Evolutionary conservation across 1,140 invertebrate genomes (phyloP), one percentile per base, ranked within the genome.

Genomic region (Drosophila tani): DNA sequence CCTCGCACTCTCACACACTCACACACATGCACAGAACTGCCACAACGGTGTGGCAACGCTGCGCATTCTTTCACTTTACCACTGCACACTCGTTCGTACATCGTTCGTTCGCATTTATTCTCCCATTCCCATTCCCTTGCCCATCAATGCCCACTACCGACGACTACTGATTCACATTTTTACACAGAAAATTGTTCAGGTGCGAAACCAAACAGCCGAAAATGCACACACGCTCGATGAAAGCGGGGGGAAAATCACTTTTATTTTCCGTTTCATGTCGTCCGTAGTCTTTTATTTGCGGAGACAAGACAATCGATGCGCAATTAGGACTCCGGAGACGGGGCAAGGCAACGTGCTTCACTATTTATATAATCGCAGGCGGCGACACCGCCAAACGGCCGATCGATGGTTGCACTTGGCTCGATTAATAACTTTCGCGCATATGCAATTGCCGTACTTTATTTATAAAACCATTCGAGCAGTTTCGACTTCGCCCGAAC

Each of bases 401-500:
- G 53, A 50, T 41, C 27, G 29, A 75, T 60, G 67, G 15, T 15
- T 63, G 62, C 55, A 82, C 75, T 64, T 58, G 24, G 40, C 15
- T 38, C 40, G 19, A 53, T 62, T 77, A 68, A 50, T 63, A 53
- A 59, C 40, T 67, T 59, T 71, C 66, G 56, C 62, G 41, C 56
- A 69, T 69, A 62, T 62, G 75, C 21, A 76, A 74, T 63, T 81
- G 64, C 66, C 62, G 50, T 68, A 79, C 73, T 79, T 81, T 79
- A 91, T 76, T 83, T 79, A 91, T 83, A 81, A 82, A 83, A 82
- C 85, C 71, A 77, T 91, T 87, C 75, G 67, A 91, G 81, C 87
- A 87, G 77, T 87, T 91, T 91, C 87, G 85, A 91, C 87, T 91
- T 91, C 87, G 87, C 83, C 87, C 87, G 81, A 91, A 81, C 80